phyloP scores from a whole-genome alignment of 1,140 invertebrate species.

The Belonocnema kinseyi region DNA sequence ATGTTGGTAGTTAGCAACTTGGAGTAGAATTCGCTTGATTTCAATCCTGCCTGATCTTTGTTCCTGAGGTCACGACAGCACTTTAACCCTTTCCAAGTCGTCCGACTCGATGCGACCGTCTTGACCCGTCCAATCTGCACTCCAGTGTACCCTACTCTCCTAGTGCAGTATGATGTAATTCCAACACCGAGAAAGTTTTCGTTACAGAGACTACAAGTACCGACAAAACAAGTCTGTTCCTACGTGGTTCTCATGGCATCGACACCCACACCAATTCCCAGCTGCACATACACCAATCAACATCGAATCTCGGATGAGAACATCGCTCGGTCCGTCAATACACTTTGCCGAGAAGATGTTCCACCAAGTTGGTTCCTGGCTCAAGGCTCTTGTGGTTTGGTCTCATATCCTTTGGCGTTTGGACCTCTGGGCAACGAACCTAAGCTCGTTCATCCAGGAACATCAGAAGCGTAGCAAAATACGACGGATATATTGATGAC shows the following conservation, averaged over 20 bases:
- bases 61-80: constrained; percentile 57
- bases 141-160: constrained; percentile 56
- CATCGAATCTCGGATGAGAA: constrained; percentile 39
- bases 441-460: constrained; percentile 53
- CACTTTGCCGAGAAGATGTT: constrained; percentile 62
- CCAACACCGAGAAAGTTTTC: constrained; percentile 45
- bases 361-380: constrained; percentile 54
- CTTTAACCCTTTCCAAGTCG: constrained; percentile 62
- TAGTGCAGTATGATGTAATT: constrained; percentile 61
- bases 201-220: constrained; percentile 3
- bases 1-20: constrained; percentile 17
- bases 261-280: not conserved
- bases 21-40: constrained; percentile 14
- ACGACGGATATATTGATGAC: constrained; percentile 57
- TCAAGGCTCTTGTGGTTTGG: constrained; percentile 50
- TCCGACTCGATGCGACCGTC: constrained; percentile 58
- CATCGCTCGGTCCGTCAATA: constrained; percentile 61
- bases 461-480: constrained; percentile 51
- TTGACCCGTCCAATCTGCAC: constrained; percentile 62
- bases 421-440: constrained; percentile 59
- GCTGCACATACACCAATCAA: constrained; percentile 10
- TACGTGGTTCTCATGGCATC: not conserved
- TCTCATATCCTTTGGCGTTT: constrained; percentile 65
- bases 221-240: not conserved
- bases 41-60: constrained; percentile 21